Conservation (phyloP, 2,113 vertebrate genomes). For the Silurus asotus region DNA sequence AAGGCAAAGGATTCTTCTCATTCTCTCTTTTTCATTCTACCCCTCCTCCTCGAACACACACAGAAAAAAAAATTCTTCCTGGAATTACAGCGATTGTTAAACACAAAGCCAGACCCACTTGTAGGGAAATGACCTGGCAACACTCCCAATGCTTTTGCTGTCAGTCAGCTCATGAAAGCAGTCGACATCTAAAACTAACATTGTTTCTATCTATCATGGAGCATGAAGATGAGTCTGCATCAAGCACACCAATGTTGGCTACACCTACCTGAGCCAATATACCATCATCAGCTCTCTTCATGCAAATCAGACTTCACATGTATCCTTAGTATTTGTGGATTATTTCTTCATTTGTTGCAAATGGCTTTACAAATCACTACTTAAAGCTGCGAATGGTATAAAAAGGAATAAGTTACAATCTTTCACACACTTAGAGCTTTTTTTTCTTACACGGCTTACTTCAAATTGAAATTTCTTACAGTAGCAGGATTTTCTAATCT, state of each 20-base stretch:
- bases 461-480: not conserved
- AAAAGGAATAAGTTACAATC: not conserved
- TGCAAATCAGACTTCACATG: not conserved
- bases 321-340: not conserved
- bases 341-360: constrained; percentile 9
- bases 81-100: constrained; percentile 42
- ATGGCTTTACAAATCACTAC: not conserved
- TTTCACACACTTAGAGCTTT: not conserved
- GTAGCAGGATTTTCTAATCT: not conserved
- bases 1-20: not conserved
- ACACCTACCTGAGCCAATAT: not conserved
- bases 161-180: constrained; percentile 14
- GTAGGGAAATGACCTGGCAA: constrained; percentile 37
- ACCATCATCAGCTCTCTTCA: not conserved
- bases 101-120: constrained; percentile 37
- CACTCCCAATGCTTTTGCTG: constrained; percentile 19
- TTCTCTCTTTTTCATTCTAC: not conserved
- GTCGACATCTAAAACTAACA: constrained; percentile 38
- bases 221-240: not conserved
- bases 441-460: not conserved
- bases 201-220: constrained; percentile 15
- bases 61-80: constrained; percentile 16
- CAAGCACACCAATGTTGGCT: not conserved
- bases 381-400: too few relatives aligned
- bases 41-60: not conserved